Base-by-base conservation (phyloP, 2,113 vertebrate genomes). In the Callipepla squamata region DNA sequence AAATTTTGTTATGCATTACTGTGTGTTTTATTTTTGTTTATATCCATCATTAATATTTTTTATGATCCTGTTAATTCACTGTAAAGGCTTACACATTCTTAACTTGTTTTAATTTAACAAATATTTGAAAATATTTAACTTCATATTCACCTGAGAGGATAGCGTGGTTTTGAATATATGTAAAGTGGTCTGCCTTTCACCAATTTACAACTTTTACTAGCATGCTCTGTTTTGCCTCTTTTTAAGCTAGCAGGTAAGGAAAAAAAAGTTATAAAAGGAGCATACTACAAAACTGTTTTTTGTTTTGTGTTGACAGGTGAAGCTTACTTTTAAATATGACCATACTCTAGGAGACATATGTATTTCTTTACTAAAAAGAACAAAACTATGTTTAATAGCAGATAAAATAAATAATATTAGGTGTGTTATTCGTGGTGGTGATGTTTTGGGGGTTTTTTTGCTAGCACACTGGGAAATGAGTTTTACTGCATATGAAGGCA, bases 61-160 rank as follows among this genome's bases (percentile, higher is more conserved):
- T 91, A 42, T 74, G 48, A 75, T 70, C 50, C 16, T 70, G 18
- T 80, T 85, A 75, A n/a, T 94, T 85, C 2, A 0, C 38, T 65
- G 11, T 67, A 66, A 78, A 85, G 32, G 11, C 59, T 70, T 80
- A 17, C 42, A 72, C 79, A 76, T 58, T 86, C 12, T 42, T 65
- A n/a, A 86, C 96, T 90, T 89, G 83, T 86, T 97, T 70, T 73
- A 83, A 79, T 42, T 92, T 96, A 94, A 85, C n/a, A 77, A 87
- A 93, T 92, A 96, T 62, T 51, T 89, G 55, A 17, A 94, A 92
- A 25, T 90, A 65, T 88, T 94, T 81, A 82, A 92, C 45, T 94
- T 89, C 96, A 81, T 91, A 80, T 82, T 92, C 86, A 67, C 21
- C 59, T 96, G 93, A 96, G 95, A 81, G 57, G 85, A 58, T 96